phyloP scores from a whole-genome alignment of 2,113 vertebrate species.

The Tragelaphus buxtoni region DNA sequence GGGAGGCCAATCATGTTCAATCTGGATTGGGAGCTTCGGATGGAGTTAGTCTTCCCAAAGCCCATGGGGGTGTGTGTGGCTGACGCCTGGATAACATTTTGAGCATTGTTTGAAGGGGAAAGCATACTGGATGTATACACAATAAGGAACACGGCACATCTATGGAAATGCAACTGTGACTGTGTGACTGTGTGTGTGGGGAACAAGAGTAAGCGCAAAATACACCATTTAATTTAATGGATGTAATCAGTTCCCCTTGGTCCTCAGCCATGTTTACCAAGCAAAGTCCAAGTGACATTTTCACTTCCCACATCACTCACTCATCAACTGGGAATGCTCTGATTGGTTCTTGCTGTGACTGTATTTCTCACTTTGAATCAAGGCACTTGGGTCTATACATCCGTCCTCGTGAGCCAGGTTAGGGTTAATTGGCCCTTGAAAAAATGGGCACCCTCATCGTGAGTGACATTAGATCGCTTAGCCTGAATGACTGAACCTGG shows the following conservation, averaged over 20 bases:
- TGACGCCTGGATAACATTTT: not conserved
- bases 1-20: not conserved
- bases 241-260: not conserved
- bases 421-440: not conserved
- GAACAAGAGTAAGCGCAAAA: not conserved
- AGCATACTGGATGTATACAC: not conserved
- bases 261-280: not conserved
- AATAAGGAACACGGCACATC: not conserved
- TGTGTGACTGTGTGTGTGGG: not conserved
- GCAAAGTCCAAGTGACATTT: not conserved
- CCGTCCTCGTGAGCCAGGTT: not conserved
- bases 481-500: not conserved
- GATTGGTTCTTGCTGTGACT: not conserved
- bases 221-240: not conserved
- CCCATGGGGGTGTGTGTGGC: no score
- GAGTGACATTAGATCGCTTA: not conserved
- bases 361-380: not conserved
- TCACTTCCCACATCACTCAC: not conserved
- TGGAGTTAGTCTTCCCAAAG: not conserved
- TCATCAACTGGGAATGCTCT: not conserved
- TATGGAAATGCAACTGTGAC: not conserved
- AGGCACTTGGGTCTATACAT: not conserved
- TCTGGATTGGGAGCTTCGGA: not conserved
- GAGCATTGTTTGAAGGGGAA: not conserved
- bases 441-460: not conserved